Base-by-base conservation (phyloP, 2,888 invertebrate species). In the Cepaea hortensis region DNA sequence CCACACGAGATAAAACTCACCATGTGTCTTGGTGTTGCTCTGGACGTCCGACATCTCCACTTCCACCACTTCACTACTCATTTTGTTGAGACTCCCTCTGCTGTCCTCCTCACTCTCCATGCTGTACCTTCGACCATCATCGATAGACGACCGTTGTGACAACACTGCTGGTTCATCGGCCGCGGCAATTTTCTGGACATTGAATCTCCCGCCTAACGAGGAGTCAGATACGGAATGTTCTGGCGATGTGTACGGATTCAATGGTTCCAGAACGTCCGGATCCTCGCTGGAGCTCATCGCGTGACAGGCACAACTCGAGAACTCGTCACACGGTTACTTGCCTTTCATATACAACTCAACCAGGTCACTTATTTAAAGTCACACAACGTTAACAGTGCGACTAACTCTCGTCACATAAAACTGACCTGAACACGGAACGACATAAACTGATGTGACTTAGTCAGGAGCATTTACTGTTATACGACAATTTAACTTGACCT, bases 151-250 rank as follows among this genome's bases (percentile, higher is more conserved):
- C 7, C 70, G 81, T 6, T 81, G 68, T 9, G 81, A 68, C 20
- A 81, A 70, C n/a, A 68, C 18, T 3, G 9, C n/a, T 18, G 81
- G 81, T 7, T 68, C 68, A 48, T 81, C 81, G 9, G 46, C 81
- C 46, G 23, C 18, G 4, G 62, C 61, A 3, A 81, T 48, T 20
- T 81, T 81, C 50, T 81, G 18, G 35, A 81, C 81, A 48, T 81
- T 81, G 62, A 81, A 81, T 35, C 81, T 35, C 11, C 81, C 81
- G 11, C 70, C 81, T n/a, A 81, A 35, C 48, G 62, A 35, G 3
- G 62, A 46, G 61, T 68, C 70, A 3, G 81, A 9, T 20, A 3
- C 5, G 18, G 48, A n/a, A 68, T 65, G 18, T n/a, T 48, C 81
- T 13, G 81, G 70, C 5, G 81, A 68, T 5, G 13, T 5, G 23